Base-by-base conservation (phyloP, 2,113 vertebrate species). In the Atractosteus spatula region DNA sequence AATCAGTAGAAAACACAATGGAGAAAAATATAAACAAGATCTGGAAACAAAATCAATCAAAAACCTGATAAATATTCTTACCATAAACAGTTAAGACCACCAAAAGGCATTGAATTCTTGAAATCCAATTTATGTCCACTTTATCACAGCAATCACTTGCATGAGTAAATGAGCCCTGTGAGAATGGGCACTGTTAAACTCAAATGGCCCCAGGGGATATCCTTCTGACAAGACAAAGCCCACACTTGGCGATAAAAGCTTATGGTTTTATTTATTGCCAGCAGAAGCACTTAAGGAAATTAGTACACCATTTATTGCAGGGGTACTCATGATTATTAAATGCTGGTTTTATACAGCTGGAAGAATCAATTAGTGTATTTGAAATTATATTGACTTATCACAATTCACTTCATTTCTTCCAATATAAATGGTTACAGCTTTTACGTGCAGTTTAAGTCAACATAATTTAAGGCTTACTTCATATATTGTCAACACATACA, bases 251-350 rank as follows among this genome's bases (percentile, higher is more conserved):
- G 41, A 47, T 17, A 17, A 67, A 3, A 45, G 45, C 42, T 13
- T 7, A 14, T 5, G 12, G 17, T 17, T 14, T 67, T 45, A 67
- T 67, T 67, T 67, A 67, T 67, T 67, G 45, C 11, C 66, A 17
- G 44, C 45, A 16, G 44, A 14, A 67, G 66, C 66, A 67, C 66
- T 67, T 47, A 67, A 67, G 66, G 43, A 67, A 67, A 67, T 67
- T 42, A 67, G 66, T 17, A 8, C 45, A 67, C 42, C 45, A 10
- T 67, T 67, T 67, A 67, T 67, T 47, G 66, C 66, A n/a, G 13
- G 66, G n/a, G 42, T 47, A 12, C 7, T 45, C 2, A 17, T 51
- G 14, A n/a, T 29, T 29, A 29, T 29, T 29, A 29, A 29, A 47
- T 51, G 17, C 8, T 17, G 47, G 66, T 51, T 13, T 16, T 47